Percentiles rank a stretch among this genome's conserved stretches.
Conservation (phyloP, 2,888 invertebrate genomes). For the Aphelenchoides bicaudatus region DNA sequence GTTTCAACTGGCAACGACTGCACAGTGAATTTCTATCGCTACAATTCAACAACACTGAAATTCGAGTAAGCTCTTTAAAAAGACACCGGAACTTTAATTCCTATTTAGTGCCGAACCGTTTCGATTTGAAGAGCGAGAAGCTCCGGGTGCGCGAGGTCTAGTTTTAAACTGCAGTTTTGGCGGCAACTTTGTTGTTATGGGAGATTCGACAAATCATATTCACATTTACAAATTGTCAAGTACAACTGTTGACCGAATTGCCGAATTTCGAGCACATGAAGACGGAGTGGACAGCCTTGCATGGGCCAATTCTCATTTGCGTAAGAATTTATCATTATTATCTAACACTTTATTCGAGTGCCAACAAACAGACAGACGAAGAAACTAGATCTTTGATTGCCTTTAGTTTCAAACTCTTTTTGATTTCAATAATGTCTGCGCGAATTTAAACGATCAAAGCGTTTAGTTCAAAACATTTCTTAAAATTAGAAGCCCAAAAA, state of each 20-base stretch:
- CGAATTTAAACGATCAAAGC: too few species aligned
- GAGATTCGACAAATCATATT: conserved; percentile 88
- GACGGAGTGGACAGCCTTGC: conserved; percentile 92
- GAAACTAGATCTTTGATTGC: too few species aligned
- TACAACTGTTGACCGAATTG: conserved; percentile 70
- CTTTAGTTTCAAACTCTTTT: too few species aligned
- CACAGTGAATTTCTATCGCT: conserved; percentile 92
- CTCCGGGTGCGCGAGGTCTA: conserved; percentile 27
- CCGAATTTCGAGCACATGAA: conserved; percentile 67
- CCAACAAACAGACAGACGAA: too few species aligned
- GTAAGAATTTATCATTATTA: too few species aligned
- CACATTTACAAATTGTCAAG: conserved; percentile 78
- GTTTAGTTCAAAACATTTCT: too few species aligned
- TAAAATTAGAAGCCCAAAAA: too few species aligned
- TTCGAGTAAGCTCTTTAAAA: conserved; percentile 66
- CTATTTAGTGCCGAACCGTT: conserved; percentile 22
- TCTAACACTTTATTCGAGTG: too few species aligned
- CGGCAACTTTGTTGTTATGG: conserved; percentile 84
- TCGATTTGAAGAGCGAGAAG: conserved; percentile 31
- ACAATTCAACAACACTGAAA: conserved; percentile 63
- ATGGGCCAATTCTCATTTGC: conserved; percentile 86
- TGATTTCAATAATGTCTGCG: too few species aligned
- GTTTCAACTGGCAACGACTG: conserved; percentile 93
- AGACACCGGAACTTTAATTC: conserved; percentile 12
- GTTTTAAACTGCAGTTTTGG: conserved; percentile 63